Conservation (phyloP, 2,888 invertebrate species). For the Monopis laevigella region DNA sequence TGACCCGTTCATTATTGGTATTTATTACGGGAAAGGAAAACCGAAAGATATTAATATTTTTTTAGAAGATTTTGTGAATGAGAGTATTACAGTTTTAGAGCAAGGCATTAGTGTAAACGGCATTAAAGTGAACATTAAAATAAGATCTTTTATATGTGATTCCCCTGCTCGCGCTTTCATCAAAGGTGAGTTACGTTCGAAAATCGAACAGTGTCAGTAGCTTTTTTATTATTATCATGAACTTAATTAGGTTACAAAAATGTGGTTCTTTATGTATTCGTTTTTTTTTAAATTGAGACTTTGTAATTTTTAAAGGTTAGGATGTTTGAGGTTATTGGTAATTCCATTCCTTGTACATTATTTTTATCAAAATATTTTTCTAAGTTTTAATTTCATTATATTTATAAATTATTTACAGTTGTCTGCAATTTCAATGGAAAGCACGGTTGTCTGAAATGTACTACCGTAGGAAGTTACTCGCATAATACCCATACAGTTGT, state of each 20-base stretch:
- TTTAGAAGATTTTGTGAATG: too few relatives aligned
- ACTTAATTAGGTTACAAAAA: too few relatives aligned
- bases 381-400: too few relatives aligned
- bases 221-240: too few relatives aligned
- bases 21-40: conserved; percentile 11
- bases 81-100: conserved; percentile 3
- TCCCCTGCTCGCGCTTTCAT: background rate
- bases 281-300: too few relatives aligned
- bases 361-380: conserved; percentile 2
- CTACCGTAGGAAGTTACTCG: conserved; percentile 21
- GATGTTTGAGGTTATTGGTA: too few relatives aligned
- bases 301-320: too few relatives aligned
- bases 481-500: conserved; percentile 19
- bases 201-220: too few relatives aligned
- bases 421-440: conserved; percentile 20
- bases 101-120: background rate
- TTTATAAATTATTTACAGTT: background rate
- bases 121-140: background rate
- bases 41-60: conserved; percentile 10
- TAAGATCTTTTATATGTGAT: background rate
- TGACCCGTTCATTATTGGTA: conserved; percentile 10
- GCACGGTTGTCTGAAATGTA: conserved; percentile 21
- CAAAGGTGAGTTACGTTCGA: background rate
- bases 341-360: too few relatives aligned
- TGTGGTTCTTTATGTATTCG: too few relatives aligned